phyloP scores from a whole-genome alignment of 1,140 invertebrate genomes.

The Ooceraea biroi region DNA sequence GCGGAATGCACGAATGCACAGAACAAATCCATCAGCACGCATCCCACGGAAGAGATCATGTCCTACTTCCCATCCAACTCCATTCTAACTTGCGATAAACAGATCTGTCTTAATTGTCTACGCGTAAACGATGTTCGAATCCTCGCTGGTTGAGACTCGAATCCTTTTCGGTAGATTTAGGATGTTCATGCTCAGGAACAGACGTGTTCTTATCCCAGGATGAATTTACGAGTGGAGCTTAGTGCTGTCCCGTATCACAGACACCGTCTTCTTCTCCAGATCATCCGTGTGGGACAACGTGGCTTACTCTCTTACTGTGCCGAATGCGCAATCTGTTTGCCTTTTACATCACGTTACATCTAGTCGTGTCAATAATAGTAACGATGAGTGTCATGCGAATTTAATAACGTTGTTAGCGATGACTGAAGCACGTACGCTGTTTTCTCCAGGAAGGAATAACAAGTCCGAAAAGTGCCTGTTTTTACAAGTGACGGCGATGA shows the following conservation, averaged over 20 bases:
- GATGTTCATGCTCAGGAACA: not conserved
- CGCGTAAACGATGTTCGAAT: not conserved
- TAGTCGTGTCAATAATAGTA: constrained; percentile 30
- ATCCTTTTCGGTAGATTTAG: constrained; percentile 13
- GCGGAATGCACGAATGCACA: not conserved
- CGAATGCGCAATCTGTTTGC: constrained; percentile 12
- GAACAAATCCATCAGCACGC: not conserved
- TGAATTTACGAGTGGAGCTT: constrained; percentile 3
- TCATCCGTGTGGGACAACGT: not conserved
- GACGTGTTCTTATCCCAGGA: not conserved
- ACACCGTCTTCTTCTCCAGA: not conserved
- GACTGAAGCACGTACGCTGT: constrained; percentile 17
- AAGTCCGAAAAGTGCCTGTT: constrained; percentile 32
- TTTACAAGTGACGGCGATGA: constrained; percentile 16
- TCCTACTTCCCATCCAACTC: not conserved
- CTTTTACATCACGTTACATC: constrained; percentile 7
- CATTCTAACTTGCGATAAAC: constrained; percentile 11
- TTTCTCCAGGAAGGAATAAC: constrained; percentile 7
- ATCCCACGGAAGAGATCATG: not conserved
- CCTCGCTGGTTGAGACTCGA: constrained; percentile 34
- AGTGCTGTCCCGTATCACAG: not conserved
- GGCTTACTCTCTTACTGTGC: not conserved
- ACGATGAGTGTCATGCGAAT: constrained; percentile 10
- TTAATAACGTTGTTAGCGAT: constrained; percentile 32
- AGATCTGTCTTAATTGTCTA: constrained; percentile 30